Conservation (phyloP, 2,797 vertebrate species). For the Myioborus miniatus region DNA sequence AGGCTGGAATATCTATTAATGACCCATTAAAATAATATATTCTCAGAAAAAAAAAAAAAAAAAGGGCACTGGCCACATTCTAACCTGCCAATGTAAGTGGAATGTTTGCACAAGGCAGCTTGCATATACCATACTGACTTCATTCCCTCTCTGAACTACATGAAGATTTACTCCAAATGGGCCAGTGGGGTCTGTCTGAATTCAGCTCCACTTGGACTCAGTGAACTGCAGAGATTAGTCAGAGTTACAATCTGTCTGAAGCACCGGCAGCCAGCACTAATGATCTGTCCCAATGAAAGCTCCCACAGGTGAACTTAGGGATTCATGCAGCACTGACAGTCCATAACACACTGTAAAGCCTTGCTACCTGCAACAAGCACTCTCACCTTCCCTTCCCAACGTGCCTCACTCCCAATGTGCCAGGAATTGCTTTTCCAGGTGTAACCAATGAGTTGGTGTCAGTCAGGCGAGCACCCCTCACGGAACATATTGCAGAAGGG, state of each 20-base stretch:
- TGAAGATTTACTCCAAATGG: background rate
- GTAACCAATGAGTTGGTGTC: background rate
- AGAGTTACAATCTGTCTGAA: background rate
- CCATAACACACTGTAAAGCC: accelerated
- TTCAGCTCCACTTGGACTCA: background rate
- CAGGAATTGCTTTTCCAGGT: background rate
- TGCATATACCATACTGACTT: background rate
- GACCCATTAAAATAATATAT: background rate
- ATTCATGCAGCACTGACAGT: background rate
- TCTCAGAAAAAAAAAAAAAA: background rate
- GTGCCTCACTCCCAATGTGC: no score
- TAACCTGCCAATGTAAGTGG: background rate
- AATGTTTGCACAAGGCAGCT: background rate
- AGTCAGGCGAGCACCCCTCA: background rate
- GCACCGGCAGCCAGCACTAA: background rate
- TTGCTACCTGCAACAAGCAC: background rate
- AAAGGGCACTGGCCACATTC: background rate
- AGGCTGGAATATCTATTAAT: background rate
- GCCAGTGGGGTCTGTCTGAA: background rate
- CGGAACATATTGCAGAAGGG: accelerated
- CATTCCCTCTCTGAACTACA: background rate
- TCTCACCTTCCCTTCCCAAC: background rate
- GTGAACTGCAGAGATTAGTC: background rate
- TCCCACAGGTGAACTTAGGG: background rate
- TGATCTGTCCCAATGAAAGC: background rate